Evolutionary conservation across 2,113 vertebrate species (phyloP).

Genomic region (Equus quagga): DNA sequence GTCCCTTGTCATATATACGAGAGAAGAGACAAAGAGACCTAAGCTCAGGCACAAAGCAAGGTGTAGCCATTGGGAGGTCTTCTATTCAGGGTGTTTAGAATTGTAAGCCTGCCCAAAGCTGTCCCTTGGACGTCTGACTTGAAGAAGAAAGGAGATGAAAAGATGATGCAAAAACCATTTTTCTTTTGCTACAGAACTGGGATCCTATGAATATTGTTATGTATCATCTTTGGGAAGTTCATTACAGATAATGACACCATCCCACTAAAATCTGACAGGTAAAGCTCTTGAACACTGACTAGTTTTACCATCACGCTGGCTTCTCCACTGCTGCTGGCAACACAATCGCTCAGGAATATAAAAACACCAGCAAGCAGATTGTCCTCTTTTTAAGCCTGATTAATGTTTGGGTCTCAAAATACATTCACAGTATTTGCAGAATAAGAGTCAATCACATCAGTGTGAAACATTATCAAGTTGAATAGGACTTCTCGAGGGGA

Average conservation of each 20-base stretch:
- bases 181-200: neutral
- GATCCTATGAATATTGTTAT: neutral
- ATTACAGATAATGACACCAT: neutral
- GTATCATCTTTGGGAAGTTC: neutral
- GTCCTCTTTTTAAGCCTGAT: neutral
- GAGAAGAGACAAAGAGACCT: neutral
- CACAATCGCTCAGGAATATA: neutral
- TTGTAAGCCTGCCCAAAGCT: neutral
- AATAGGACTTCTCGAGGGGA: neutral
- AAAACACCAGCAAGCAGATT: neutral
- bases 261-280: neutral
- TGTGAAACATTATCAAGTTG: neutral
- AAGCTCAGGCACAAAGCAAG: neutral
- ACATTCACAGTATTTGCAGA: neutral
- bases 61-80: neutral
- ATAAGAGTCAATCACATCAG: neutral
- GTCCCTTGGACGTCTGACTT: neutral
- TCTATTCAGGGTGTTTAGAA: neutral
- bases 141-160: neutral
- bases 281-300: neutral
- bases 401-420: neutral
- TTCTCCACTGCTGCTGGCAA: neutral
- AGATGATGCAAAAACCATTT: neutral
- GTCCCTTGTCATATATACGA: too few species aligned
- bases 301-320: neutral